Evolutionary conservation across 2,888 invertebrate species (phyloP), one percentile per base, ranked within the genome.

Genomic region (Tortrix viridana): DNA sequence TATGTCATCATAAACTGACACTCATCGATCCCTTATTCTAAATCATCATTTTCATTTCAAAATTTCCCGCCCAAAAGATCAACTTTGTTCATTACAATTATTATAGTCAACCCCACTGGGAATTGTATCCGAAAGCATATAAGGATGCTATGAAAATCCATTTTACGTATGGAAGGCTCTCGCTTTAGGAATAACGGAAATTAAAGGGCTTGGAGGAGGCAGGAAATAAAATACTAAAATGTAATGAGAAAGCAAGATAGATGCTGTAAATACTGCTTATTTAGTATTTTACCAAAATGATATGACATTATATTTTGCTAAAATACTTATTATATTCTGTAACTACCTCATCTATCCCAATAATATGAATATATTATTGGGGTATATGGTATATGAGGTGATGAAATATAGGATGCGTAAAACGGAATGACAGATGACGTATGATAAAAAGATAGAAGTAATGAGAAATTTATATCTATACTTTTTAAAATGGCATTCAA

Each of bases 171-270:
- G 50, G 23, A 50, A 46, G 56, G 38, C 26, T 26, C 23, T 38
- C 44, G 56, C 37, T 62, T 52, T 52, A 56, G 50, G 62, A 62
- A 62, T 62, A 62, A 52, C 62, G 62, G 62, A 62, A 62, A 62
- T 62, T 57, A 62, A 57, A 52, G 62, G 56, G 37, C 22, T 49
- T 16, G 19, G 20, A 22, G 44, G 19, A 37, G 22, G 19, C 62
- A 61, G 62, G 62, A 62, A 62, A 62, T 57, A 62, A 62, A 62
- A 62, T 57, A 62, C 62, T 62, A 62, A 62, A 62, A 62, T 52
- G 52, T 57, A 62, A 62, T 57, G 56, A 26, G 16, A 46, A 43
- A 37, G n/a, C 16, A 20, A 52, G 56, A 62, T 46, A 46, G 56
- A 52, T 50, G 46, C 9, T 49, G 44, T 46, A 50, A 52, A 56